phyloP scores from a whole-genome alignment of 1,140 invertebrate species.

The Drosophila eugracilis region DNA sequence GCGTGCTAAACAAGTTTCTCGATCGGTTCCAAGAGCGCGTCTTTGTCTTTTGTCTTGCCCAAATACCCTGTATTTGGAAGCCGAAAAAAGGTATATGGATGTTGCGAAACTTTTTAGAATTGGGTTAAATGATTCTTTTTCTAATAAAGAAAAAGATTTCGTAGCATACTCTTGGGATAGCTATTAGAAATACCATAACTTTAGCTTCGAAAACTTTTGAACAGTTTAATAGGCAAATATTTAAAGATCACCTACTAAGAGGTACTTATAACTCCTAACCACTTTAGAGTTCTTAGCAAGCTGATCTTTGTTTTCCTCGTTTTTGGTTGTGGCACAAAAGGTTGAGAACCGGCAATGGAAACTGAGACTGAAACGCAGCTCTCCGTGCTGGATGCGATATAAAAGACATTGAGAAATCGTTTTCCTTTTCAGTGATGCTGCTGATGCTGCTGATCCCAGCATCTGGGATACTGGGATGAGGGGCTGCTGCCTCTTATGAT shows the following conservation, averaged over 20 bases:
- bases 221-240: too few species aligned
- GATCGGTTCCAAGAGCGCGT: constrained; percentile 67
- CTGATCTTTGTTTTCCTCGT: constrained; percentile 27
- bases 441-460: constrained; percentile 10
- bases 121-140: background rate
- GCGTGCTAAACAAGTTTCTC: constrained; percentile 82
- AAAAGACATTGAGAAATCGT: constrained; percentile 83
- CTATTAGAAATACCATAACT: too few species aligned
- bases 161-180: constrained; percentile 37
- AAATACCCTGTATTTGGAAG: constrained; percentile 25
- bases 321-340: constrained; percentile 47
- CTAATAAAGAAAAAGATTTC: too few species aligned
- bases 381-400: constrained; percentile 50
- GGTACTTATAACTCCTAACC: background rate
- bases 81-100: background rate
- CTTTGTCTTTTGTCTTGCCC: constrained; percentile 64
- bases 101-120: background rate
- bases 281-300: background rate
- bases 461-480: constrained; percentile 20
- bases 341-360: constrained; percentile 38
- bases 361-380: constrained; percentile 22
- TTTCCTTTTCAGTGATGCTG: constrained; percentile 67
- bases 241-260: too few species aligned
- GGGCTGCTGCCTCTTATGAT: constrained; percentile 65
- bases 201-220: too few species aligned